phyloP scores from a whole-genome alignment of 2,113 vertebrate genomes.

The Toxostoma redivivum region DNA sequence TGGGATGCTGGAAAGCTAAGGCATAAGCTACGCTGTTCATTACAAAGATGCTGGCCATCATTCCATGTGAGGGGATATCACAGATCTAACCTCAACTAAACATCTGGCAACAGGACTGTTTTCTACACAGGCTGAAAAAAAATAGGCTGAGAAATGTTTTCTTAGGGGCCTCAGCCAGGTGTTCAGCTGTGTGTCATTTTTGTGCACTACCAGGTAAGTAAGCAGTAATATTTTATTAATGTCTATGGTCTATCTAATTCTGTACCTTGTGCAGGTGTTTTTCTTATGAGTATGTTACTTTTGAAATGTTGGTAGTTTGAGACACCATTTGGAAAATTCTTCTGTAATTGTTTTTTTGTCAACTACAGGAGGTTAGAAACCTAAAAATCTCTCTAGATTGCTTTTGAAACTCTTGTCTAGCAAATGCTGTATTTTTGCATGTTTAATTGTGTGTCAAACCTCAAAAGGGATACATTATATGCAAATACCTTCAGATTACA shows the following conservation, averaged over 20 bases:
- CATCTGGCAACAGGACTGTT: background rate
- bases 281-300: background rate
- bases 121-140: background rate
- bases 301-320: background rate
- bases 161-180: background rate
- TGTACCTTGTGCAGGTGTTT: background rate
- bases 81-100: conserved; percentile 19
- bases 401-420: background rate
- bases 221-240: background rate
- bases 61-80: conserved; percentile 4
- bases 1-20: conserved; percentile 37
- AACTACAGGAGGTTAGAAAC: background rate
- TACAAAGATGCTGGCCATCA: conserved; percentile 1
- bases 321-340: background rate
- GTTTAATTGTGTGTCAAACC: background rate
- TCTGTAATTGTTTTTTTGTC: background rate
- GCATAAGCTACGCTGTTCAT: background rate
- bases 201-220: background rate
- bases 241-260: background rate
- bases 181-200: background rate
- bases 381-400: background rate
- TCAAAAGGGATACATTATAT: background rate
- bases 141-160: conserved; percentile 30
- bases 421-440: background rate
- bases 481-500: background rate